These are phyloP conservation scores for Lucilia cuprina DNA, from an alignment of 1,140 invertebrate species.

Conservation along the genomic window DNA sequence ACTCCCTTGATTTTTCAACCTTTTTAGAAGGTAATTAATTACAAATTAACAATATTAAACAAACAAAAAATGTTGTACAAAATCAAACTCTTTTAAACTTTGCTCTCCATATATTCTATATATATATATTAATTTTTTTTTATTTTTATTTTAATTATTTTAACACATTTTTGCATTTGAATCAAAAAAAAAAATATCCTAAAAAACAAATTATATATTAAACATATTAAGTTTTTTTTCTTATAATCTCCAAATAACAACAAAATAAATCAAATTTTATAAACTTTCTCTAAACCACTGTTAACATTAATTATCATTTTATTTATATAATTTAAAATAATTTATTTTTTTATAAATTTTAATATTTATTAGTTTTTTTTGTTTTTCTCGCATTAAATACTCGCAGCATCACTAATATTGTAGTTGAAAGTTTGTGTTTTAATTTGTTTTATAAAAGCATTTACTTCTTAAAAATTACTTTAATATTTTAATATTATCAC, in stretches of 20 bases:
- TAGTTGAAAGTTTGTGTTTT: slow-evolving; percentile 55
- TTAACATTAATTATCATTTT: not conserved
- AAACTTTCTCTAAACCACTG: not conserved
- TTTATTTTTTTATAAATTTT: no score
- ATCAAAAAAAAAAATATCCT: not conserved
- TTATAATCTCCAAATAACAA: no score
- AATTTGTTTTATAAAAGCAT: not conserved
- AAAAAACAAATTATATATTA: not conserved
- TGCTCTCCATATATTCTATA: not conserved
- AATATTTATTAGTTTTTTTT: no score
- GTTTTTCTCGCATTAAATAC: slow-evolving; percentile 37
- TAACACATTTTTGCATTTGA: not conserved
- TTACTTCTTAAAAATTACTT: not conserved
- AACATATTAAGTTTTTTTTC: no score
- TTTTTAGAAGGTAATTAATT: slow-evolving; percentile 63
- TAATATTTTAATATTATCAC: no score
- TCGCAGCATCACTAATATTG: slow-evolving; percentile 59
- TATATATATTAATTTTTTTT: not conserved
- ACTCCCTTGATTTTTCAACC: slow-evolving; percentile 59
- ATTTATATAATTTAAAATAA: no score
- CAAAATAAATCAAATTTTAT: no score
- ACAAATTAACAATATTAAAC: slow-evolving; percentile 17
- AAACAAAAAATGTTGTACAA: slow-evolving; percentile 33
- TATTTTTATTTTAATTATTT: not conserved
- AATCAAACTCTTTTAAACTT: not conserved